phyloP scores from a whole-genome alignment of 1,140 invertebrate species.

The Drosophila kohkoa region DNA sequence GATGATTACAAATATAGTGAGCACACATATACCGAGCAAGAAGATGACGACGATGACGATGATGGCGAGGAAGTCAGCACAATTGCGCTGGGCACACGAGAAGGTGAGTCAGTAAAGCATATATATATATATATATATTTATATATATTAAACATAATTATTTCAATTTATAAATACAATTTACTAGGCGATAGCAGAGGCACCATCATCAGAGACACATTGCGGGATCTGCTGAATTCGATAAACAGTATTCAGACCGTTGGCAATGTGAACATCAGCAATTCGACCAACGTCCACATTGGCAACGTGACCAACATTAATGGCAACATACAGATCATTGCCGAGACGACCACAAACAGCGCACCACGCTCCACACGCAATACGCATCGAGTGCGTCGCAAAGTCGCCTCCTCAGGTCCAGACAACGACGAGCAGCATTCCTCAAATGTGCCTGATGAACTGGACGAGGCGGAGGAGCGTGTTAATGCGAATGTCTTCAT shows the following conservation, averaged over 20 bases:
- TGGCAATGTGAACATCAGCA: conserved; percentile 82
- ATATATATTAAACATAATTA: neutral
- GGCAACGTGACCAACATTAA: conserved; percentile 85
- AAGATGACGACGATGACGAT: conserved; percentile 48
- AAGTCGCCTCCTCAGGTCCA: conserved; percentile 5
- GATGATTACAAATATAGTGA: conserved; percentile 70
- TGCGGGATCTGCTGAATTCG: conserved; percentile 71
- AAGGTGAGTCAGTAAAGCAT: conserved; percentile 42
- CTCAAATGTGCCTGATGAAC: conserved; percentile 2
- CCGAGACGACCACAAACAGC: conserved; percentile 30
- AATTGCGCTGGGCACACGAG: conserved; percentile 57
- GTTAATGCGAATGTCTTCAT: conserved; percentile 61
- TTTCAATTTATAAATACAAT: neutral
- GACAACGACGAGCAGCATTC: neutral
- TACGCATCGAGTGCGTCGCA: conserved; percentile 28
- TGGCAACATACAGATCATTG: conserved; percentile 84
- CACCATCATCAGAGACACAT: conserved; percentile 54
- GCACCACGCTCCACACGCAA: conserved; percentile 12
- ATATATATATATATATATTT: neutral
- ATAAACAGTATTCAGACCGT: conserved; percentile 78
- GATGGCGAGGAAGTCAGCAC: conserved; percentile 67
- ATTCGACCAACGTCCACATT: conserved; percentile 84
- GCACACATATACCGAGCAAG: conserved; percentile 39
- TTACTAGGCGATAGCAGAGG: conserved; percentile 41
- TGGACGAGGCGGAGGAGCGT: conserved; percentile 63